Evolutionary conservation across 2,797 vertebrate species (phyloP), one percentile per base, ranked within the genome.

Genomic region (Phylloscopus collybita): DNA sequence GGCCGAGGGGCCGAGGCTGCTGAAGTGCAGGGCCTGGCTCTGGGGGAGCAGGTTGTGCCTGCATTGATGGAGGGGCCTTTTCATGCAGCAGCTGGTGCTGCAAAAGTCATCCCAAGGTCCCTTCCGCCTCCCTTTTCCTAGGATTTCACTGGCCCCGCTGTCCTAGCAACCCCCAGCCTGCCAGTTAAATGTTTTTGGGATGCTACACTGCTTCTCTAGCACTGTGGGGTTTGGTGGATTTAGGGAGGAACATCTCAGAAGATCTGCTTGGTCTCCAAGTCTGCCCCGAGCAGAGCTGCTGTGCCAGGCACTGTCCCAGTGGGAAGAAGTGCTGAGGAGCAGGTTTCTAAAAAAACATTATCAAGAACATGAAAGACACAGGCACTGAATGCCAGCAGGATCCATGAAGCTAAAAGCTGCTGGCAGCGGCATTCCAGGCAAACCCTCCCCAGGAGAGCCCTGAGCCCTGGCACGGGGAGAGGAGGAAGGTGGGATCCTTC

Each of bases 391-490:
- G 40, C 3, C 80, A 88, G 60, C 32, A 38, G 59, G 14, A 67
- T 32, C 42, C 45, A 29, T 0, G 42, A 56, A 62, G 27, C 29
- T 6, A 2, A 56, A 92, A 79, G 30, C 79, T 88, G 65, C 82
- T 16, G 10, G 88, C 67, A 94, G 50, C 1, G 0, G 21, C 0
- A 0, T 21, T 87, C 64, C 54, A 72, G 50, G 89, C 56, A 92
- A 92, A 92, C 13, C 11, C 61, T 86, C 30, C 44, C 49, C 32
- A 14, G 75, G 54, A 84, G 56, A 61, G 30, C 59, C 42, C 25
- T 1, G 1, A 80, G 81, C 14, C 25, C 36, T 15, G 32, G 38
- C 2, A 9, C 3, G 0, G 32, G 62, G 36, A 73, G 2, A 5
- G 6, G 22, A 7, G 11, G 21, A 47, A 72, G 56, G 47, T 36